phyloP scores from a whole-genome alignment of 2,888 invertebrate genomes.

The Harpalus rubripes region DNA sequence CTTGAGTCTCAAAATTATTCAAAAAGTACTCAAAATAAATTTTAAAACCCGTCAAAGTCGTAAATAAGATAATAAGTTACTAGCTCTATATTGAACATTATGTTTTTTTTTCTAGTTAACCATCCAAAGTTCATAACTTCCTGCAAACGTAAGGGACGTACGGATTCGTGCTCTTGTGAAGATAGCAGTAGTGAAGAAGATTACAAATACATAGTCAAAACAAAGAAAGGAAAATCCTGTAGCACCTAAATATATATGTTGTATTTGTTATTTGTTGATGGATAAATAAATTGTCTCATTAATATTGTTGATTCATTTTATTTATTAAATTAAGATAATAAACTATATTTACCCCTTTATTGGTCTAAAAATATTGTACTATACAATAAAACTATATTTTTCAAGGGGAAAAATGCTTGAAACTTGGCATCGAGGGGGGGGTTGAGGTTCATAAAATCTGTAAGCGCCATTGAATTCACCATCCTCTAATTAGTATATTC shows the following conservation, averaged over 20 bases:
- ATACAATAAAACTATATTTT: too few relatives aligned
- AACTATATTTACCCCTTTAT: background rate
- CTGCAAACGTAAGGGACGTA: constrained; percentile 18
- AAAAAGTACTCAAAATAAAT: too few relatives aligned
- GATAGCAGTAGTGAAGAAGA: constrained; percentile 41
- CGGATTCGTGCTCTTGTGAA: background rate
- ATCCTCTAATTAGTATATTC: too few relatives aligned
- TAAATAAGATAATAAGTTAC: too few relatives aligned
- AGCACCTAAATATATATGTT: background rate
- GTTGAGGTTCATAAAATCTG: too few relatives aligned
- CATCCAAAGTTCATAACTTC: constrained; percentile 30
- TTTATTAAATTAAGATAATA: background rate
- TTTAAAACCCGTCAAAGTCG: too few relatives aligned
- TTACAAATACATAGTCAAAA: constrained; percentile 38
- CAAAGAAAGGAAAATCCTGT: background rate
- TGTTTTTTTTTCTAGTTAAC: background rate
- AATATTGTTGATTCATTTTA: background rate
- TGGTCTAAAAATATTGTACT: too few relatives aligned
- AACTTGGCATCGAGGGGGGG: too few relatives aligned
- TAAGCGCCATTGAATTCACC: too few relatives aligned
- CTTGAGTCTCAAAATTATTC: too few relatives aligned
- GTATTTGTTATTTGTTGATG: constrained; percentile 12
- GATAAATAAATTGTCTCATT: constrained; percentile 2
- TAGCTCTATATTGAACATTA: too few relatives aligned
- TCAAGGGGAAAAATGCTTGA: too few relatives aligned